Base-by-base conservation (phyloP, 1,140 invertebrate genomes). In the Solenopsis fugax region DNA sequence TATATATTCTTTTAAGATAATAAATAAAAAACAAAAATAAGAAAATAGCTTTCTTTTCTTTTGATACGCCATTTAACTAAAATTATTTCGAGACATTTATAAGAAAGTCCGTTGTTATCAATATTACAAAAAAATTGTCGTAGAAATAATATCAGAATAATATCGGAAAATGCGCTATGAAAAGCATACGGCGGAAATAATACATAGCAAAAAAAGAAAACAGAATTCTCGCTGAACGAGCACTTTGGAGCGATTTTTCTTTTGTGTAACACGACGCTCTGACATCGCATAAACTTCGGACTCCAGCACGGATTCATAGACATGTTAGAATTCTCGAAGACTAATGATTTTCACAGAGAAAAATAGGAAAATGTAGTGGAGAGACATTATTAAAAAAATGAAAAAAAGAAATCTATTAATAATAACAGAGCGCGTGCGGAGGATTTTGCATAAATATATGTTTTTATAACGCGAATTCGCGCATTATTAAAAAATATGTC, bases 241-340 rank as follows among this genome's bases (percentile, higher is more conserved):
- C 76, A 65, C 29, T 78, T 78, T 37, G 2, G 18, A 78, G 76
- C 76, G 76, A 78, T 78, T 78, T 77, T 78, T 78, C 76, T 78
- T 48, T 65, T 78, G 60, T 67, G 76, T 21, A 78, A 67, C 76
- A 52, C 18, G 45, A 78, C 18, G 60, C 45, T 67, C 60, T 29
- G 58, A 29, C 75, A 64, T 77, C 54, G 34, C 45, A 78, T 52
- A 78, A 78, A 78, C 62, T 78, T 67, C 29, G 29, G 54, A 77
- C 52, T 29, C 37, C 16, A 62, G 21, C 16, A 50, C 45, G 29
- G 18, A 78, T 34, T 78, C 45, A 78, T 56, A 78, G 60, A 67
- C 41, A 67, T 34, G 62, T 50, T 65, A 65, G 29, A 78, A 78
- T 67, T 52, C 60, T 21, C n/a, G 29, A 29, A 78, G 24, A 78